Percentiles rank a stretch among this genome's conserved stretches.
These are phyloP conservation scores for Drosophila novamexicana DNA, from an alignment of 1,140 invertebrate genomes.

Conservation along the genomic window DNA sequence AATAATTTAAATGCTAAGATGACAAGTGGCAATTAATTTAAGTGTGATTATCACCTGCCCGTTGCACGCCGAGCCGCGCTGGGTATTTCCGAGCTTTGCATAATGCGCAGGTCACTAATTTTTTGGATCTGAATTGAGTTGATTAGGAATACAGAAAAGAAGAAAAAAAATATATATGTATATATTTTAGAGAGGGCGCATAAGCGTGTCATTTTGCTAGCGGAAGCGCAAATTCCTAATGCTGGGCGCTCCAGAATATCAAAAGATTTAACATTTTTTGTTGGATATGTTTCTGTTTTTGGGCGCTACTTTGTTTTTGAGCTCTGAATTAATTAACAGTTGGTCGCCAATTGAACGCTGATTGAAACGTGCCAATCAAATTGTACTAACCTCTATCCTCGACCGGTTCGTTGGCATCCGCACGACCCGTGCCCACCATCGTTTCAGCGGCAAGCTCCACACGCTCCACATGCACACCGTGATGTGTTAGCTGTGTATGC, in stretches of 20 bases:
- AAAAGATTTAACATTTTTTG: slow-evolving; percentile 2
- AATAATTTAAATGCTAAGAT: slow-evolving; percentile 82
- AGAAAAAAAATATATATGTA: slow-evolving; percentile 18
- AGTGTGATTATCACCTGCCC: slow-evolving; percentile 80
- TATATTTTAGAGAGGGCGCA: slow-evolving; percentile 49
- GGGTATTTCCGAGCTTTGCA: slow-evolving; percentile 71
- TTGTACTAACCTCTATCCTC: slow-evolving; percentile 78
- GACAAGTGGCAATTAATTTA: slow-evolving; percentile 83
- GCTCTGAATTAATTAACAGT: slow-evolving; percentile 41
- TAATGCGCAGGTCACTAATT: slow-evolving; percentile 67
- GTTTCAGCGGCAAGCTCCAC: slow-evolving; percentile 44
- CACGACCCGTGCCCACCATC: slow-evolving; percentile 58
- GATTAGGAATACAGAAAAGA: neutral
- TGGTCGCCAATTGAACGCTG: slow-evolving; percentile 32
- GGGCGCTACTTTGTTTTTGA: slow-evolving; percentile 51
- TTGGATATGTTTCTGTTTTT: slow-evolving; percentile 34
- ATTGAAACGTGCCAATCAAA: slow-evolving; percentile 67
- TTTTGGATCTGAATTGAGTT: slow-evolving; percentile 68
- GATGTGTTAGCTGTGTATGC: slow-evolving; percentile 51
- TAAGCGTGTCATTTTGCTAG: slow-evolving; percentile 51
- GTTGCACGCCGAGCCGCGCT: slow-evolving; percentile 55
- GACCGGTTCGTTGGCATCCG: slow-evolving; percentile 74
- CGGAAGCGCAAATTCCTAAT: slow-evolving; percentile 22
- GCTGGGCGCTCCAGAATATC: neutral
- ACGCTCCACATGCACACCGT: slow-evolving; percentile 54